Evolutionary conservation across 2,113 vertebrate genomes (phyloP).

Genomic region (Choloepus hoffmanni): DNA sequence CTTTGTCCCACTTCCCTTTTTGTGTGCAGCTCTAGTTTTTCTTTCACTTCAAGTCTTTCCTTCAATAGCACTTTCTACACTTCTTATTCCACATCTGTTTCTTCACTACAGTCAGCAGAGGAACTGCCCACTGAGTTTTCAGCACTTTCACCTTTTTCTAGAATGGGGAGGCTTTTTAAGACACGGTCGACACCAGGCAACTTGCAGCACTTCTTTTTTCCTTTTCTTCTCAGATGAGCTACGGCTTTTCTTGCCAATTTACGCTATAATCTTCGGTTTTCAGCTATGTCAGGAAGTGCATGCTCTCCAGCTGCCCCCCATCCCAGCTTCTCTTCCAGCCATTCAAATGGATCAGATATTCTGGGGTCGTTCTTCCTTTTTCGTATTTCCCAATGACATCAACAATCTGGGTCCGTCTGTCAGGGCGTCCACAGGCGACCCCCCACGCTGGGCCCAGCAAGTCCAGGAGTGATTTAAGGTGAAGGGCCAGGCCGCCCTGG

Average conservation of each 20-base stretch:
- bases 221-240: too few species aligned
- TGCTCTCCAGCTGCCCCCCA: slow-evolving; percentile 99
- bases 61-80: slow-evolving; percentile 93
- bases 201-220: slow-evolving; percentile 94
- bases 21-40: slow-evolving; percentile 91
- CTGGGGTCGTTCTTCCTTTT: slow-evolving; percentile 95
- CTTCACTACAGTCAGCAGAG: slow-evolving; percentile 93
- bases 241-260: too few species aligned
- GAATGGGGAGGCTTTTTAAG: slow-evolving; percentile 94
- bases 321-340: slow-evolving; percentile 99
- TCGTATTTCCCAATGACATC: slow-evolving; percentile 97
- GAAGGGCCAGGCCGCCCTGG: too few species aligned
- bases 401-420: slow-evolving; percentile 89
- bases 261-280: slow-evolving; percentile 92
- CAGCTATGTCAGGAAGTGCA: slow-evolving; percentile 98
- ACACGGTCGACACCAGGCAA: slow-evolving; percentile 96
- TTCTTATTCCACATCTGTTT: slow-evolving; percentile 96
- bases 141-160: slow-evolving; percentile 93
- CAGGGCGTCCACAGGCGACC: too few species aligned
- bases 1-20: slow-evolving; percentile 94
- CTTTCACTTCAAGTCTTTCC: slow-evolving; percentile 91
- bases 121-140: slow-evolving; percentile 95
- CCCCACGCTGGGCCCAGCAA: too few species aligned
- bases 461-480: too few species aligned
- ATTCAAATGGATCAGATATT: slow-evolving; percentile 99